Evolutionary conservation across 2,113 vertebrate species (phyloP), one percentile per base, ranked within the genome.

Genomic region (Madoqua kirkii): DNA sequence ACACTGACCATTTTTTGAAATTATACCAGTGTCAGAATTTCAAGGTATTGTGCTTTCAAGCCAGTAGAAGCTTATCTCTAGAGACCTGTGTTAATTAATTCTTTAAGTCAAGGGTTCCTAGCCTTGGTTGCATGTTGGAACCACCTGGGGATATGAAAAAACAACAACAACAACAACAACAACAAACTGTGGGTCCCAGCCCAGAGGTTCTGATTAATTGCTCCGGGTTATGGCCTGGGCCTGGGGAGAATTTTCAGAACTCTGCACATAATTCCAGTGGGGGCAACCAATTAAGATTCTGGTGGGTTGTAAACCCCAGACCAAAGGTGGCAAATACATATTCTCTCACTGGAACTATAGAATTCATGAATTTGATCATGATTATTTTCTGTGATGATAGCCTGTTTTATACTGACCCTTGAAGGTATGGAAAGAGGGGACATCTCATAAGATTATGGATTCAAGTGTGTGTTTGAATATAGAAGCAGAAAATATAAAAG

Each of bases 1-100:
- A 55, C 36, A 60, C 76, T 89, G 15, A 54, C 78, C 31, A 12
- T 76, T 94, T 62, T 95, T 84, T 97, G 94, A 91, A 84, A 74
- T n/a, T 48, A 40, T n/a, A 54, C 74, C 48, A 57, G 9, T 5
- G n/a, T 48, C 40, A 93, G 76, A 81, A 71, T 96, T 91, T 93
- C 33, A 78, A 4, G 15, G 13, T 55, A 43, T 57, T 84, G 48
- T 92, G 57, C 60, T 94, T 82, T 84, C 62, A 40, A 86, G 25
- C 59, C 57, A 52, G 25, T 5, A 57, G 89, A 91, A 43, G 55
- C n/a, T 84, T 82, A 40, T 67, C 19, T 91, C 57, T 78, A 92
- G 64, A 87, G 60, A 54, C 62, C 50, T 93, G 27, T 89, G 57
- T 45, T 86, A 54, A 85, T 79, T 57, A 89, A 89, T 82, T 87